Evolutionary conservation across 23 tunicate species (phyloP).

Genomic region (Trididemnum clinides): DNA sequence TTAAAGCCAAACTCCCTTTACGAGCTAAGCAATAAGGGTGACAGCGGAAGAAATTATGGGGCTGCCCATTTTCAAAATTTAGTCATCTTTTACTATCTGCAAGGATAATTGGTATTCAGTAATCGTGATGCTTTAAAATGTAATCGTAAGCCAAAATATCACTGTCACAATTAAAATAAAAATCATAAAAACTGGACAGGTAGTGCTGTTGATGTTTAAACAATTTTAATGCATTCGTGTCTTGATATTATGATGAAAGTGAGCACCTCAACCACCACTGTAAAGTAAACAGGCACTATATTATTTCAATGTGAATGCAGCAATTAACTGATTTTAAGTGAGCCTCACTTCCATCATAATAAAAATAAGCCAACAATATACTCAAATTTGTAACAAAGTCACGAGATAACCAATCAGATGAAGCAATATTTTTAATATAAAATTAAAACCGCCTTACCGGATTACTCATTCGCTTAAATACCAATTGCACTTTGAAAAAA

Average conservation of each 20-base stretch:
- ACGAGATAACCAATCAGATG: background rate
- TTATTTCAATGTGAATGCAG: background rate
- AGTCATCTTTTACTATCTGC: background rate
- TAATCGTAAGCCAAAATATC: background rate
- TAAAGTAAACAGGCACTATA: background rate
- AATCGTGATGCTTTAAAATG: background rate
- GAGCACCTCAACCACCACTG: background rate
- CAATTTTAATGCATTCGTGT: background rate
- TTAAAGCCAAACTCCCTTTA: background rate
- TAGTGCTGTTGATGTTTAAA: background rate
- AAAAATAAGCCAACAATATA: background rate
- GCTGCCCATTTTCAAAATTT: background rate
- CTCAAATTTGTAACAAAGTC: background rate
- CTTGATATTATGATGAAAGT: background rate
- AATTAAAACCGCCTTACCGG: background rate
- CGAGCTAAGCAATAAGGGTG: background rate
- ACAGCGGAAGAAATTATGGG: background rate
- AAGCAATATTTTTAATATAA: background rate
- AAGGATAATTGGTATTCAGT: background rate
- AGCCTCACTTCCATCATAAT: background rate
- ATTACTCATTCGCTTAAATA: background rate
- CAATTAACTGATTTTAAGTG: no score
- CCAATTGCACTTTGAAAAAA: slow-evolving; percentile 9
- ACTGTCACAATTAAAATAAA: background rate
- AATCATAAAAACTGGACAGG: background rate